Percentiles rank a stretch among this genome's conserved stretches.
Conservation (phyloP, 2,113 vertebrate genomes). For the Hypomesus transpacificus region DNA sequence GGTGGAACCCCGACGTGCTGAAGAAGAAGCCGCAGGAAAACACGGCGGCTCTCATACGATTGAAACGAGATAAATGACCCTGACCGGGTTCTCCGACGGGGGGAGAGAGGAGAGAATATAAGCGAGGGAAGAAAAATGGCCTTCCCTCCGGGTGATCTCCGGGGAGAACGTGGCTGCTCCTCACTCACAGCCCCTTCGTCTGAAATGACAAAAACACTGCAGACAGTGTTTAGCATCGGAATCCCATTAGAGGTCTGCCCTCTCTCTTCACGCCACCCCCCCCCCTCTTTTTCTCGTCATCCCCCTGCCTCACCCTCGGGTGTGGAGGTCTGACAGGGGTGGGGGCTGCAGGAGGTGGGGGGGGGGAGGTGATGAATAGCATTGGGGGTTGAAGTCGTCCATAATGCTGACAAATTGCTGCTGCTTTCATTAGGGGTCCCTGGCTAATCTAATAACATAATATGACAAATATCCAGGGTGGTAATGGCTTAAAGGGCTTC, state of each 20-base stretch:
- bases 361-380: conserved; percentile 70
- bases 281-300: background rate
- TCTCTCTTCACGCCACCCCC: conserved; percentile 33
- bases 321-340: conserved; percentile 43
- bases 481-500: conserved; percentile 72
- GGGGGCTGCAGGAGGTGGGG: conserved; percentile 22
- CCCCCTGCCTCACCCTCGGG: conserved; percentile 21
- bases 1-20: no score
- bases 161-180: conserved; percentile 38
- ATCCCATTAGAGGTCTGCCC: conserved; percentile 65
- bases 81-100: conserved; percentile 34
- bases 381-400: conserved; percentile 63
- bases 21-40: no score
- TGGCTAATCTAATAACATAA: conserved; percentile 78
- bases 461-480: conserved; percentile 74
- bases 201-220: conserved; percentile 61
- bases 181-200: background rate
- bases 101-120: conserved; percentile 53
- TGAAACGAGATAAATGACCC: conserved; percentile 52
- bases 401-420: conserved; percentile 75
- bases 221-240: conserved; percentile 67
- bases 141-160: conserved; percentile 58
- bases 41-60: no score
- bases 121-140: conserved; percentile 20
- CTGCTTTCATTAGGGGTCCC: conserved; percentile 75